phyloP scores from a whole-genome alignment of 1,140 invertebrate species.

The Drosophila azteca region DNA sequence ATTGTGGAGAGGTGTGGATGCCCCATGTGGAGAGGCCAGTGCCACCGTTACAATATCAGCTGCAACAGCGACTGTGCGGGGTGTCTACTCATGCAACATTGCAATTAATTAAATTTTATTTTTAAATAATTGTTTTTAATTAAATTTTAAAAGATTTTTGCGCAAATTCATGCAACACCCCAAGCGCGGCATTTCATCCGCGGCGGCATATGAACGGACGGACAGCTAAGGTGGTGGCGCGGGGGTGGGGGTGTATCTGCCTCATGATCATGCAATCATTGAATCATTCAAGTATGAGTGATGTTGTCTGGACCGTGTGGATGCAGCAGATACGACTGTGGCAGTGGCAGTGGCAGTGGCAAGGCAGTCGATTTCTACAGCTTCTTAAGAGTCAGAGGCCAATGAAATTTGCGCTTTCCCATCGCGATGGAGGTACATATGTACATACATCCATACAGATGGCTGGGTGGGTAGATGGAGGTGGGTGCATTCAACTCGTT shows the following conservation, averaged over 20 bases:
- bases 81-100: conserved; percentile 78
- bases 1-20: conserved; percentile 60
- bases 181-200: not conserved
- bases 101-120: conserved; percentile 81
- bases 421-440: too few species aligned
- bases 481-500: conserved; percentile 64
- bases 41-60: conserved; percentile 73
- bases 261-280: conserved; percentile 74
- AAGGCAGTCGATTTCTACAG: conserved; percentile 47
- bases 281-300: conserved; percentile 60
- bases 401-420: conserved; percentile 65
- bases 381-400: conserved; percentile 65
- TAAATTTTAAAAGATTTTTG: conserved; percentile 71
- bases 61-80: conserved; percentile 26
- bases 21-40: conserved; percentile 69
- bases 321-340: conserved; percentile 20
- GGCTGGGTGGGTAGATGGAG: conserved; percentile 23
- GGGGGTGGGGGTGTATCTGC: conserved; percentile 39
- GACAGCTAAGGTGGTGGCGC: conserved; percentile 11
- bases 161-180: conserved; percentile 71
- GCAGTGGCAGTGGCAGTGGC: too few species aligned
- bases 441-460: too few species aligned
- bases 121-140: conserved; percentile 82
- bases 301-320: conserved; percentile 28
- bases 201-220: conserved; percentile 39